Evolutionary conservation across 2,888 invertebrate species (phyloP).

Genomic region (Eupithecia centaureata): DNA sequence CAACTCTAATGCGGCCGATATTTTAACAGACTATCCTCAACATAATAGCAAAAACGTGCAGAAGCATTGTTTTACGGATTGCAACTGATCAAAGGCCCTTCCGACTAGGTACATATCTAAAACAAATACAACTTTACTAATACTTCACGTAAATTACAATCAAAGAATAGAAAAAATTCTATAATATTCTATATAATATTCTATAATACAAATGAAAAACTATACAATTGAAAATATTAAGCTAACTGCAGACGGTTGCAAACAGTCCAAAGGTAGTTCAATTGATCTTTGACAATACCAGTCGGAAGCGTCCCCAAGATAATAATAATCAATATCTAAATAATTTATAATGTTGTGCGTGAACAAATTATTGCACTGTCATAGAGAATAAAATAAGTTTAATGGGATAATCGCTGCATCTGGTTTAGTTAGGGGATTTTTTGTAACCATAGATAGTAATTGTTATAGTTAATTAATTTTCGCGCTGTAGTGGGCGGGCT

Average conservation of each 20-base stretch:
- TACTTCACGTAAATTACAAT: slow-evolving; percentile 1
- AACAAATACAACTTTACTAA: not conserved
- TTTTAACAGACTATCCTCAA: slow-evolving; percentile 73
- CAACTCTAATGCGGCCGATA: slow-evolving; percentile 65
- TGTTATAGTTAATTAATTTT: slow-evolving; percentile 73
- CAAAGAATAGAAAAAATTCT: too few species aligned
- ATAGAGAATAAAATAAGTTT: slow-evolving; percentile 73
- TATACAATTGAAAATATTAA: too few species aligned
- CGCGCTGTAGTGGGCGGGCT: slow-evolving; percentile 58
- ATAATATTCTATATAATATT: too few species aligned
- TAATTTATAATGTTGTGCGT: slow-evolving; percentile 80
- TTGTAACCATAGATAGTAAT: slow-evolving; percentile 55
- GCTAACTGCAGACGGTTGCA: too few species aligned
- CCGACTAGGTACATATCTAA: not conserved
- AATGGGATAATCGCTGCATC: slow-evolving; percentile 77
- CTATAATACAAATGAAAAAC: too few species aligned
- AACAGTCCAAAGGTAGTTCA: too few species aligned
- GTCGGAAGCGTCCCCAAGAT: too few species aligned
- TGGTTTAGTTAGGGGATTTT: slow-evolving; percentile 68
- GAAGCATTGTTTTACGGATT: not conserved
- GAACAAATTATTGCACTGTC: slow-evolving; percentile 81
- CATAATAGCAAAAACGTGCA: not conserved
- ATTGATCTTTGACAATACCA: too few species aligned
- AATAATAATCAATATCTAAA: slow-evolving; percentile 63
- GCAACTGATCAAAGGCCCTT: not conserved